These are phyloP conservation scores for Callithrix jacchus DNA, from an alignment of 2,113 vertebrate species.

Conservation along the genomic window DNA sequence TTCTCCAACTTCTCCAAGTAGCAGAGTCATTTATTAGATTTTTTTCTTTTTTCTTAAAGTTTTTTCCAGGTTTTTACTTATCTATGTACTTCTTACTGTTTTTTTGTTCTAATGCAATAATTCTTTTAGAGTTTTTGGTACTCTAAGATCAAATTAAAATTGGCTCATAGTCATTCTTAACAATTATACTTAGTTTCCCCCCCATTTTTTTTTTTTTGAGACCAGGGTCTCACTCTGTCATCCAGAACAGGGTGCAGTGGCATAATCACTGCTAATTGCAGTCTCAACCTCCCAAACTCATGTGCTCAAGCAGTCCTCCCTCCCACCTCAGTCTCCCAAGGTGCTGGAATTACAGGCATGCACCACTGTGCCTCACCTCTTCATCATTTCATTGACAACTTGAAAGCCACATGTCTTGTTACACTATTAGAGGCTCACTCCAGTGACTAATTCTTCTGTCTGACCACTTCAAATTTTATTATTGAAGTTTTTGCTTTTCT, in stretches of 20 bases:
- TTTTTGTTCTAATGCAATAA: neutral
- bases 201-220: neutral
- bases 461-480: neutral
- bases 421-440: neutral
- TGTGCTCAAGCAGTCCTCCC: neutral
- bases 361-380: neutral
- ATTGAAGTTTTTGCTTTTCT: neutral
- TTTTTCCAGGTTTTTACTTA: constrained; percentile 1
- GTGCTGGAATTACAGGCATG: neutral
- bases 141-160: too few species aligned
- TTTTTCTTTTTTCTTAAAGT: neutral
- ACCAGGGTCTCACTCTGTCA: neutral
- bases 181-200: neutral
- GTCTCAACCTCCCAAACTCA: neutral
- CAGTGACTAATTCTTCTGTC: neutral
- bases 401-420: neutral
- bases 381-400: neutral
- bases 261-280: neutral
- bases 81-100: neutral
- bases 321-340: neutral
- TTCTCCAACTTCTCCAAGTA: constrained; percentile 32
- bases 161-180: neutral
- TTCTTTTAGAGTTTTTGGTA: neutral
- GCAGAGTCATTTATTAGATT: neutral
- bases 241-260: neutral